Percentiles rank a stretch among this genome's conserved stretches.
Evolutionary conservation across 2,113 vertebrate genomes (phyloP).

Genomic region (Platycercus adscitus): DNA sequence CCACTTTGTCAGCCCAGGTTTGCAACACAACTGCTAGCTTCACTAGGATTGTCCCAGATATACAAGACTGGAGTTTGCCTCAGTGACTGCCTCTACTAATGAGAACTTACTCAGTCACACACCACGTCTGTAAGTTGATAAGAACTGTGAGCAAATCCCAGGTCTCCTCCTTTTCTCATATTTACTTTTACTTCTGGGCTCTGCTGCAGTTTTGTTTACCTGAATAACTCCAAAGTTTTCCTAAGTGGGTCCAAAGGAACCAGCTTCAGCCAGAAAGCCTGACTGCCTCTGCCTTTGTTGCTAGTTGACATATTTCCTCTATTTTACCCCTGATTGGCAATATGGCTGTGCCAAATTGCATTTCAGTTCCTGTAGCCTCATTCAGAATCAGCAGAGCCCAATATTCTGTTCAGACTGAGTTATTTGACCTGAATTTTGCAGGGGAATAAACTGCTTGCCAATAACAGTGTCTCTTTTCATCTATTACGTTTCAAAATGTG

Average conservation of each 20-base stretch:
- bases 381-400: conserved; percentile 27
- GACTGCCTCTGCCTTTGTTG: conserved; percentile 23
- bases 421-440: conserved; percentile 62
- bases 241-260: conserved; percentile 54
- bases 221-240: conserved; percentile 30
- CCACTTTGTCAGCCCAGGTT: conserved; percentile 7
- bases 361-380: conserved; percentile 17
- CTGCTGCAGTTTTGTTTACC: conserved; percentile 40
- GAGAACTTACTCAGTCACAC: not conserved
- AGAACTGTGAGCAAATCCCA: not conserved
- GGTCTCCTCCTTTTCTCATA: not conserved
- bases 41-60: not conserved
- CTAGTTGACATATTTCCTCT: conserved; percentile 43
- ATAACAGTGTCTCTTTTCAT: conserved; percentile 7
- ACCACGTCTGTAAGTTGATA: not conserved
- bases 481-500: not conserved
- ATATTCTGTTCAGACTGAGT: conserved; percentile 15
- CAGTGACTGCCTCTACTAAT: not conserved
- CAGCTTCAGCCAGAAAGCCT: not conserved
- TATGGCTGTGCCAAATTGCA: conserved; percentile 33
- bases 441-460: conserved; percentile 46
- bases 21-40: not conserved
- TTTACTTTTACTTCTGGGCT: conserved; percentile 28
- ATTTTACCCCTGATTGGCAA: conserved; percentile 58
- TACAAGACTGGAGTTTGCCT: not conserved